phyloP scores from a whole-genome alignment of 2,797 vertebrate species.

The Diglossa cyanea region DNA sequence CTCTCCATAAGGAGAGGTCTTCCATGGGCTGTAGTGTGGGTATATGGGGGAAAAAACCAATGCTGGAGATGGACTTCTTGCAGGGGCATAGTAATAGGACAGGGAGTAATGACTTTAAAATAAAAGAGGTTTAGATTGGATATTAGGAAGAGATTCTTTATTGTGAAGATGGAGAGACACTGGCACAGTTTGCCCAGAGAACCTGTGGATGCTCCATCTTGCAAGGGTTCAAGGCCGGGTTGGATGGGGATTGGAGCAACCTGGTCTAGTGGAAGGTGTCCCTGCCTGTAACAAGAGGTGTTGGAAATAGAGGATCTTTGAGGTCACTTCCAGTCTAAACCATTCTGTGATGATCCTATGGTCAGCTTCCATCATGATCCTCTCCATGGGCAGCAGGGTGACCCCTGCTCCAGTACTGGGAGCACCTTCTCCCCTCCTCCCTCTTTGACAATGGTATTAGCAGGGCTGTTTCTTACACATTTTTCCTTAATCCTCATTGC shows the following conservation, averaged over 20 bases:
- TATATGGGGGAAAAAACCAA: fast-evolving
- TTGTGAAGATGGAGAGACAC: neutral
- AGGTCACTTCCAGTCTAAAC: neutral
- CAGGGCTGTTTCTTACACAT: neutral
- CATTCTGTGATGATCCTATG: fast-evolving
- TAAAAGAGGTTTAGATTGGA: neutral
- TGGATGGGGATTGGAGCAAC: neutral
- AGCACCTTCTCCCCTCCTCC: neutral
- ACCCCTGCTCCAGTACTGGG: fast-evolving
- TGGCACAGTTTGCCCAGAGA: neutral
- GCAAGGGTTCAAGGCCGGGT: neutral
- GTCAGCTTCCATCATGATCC: neutral
- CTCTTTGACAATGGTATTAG: fast-evolving
- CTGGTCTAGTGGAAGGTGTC: neutral
- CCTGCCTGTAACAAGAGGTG: neutral
- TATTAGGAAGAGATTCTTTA: neutral
- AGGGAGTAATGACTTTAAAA: neutral
- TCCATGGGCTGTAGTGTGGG: too few relatives aligned
- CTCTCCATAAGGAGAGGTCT: neutral
- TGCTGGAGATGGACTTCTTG: neutral
- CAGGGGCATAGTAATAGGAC: neutral
- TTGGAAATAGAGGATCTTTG: neutral
- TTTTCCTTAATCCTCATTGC: neutral
- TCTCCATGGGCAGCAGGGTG: neutral
- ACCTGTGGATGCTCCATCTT: neutral